Base-by-base conservation (phyloP, 2,797 vertebrate species). In the Dendrocincla tyrannina region DNA sequence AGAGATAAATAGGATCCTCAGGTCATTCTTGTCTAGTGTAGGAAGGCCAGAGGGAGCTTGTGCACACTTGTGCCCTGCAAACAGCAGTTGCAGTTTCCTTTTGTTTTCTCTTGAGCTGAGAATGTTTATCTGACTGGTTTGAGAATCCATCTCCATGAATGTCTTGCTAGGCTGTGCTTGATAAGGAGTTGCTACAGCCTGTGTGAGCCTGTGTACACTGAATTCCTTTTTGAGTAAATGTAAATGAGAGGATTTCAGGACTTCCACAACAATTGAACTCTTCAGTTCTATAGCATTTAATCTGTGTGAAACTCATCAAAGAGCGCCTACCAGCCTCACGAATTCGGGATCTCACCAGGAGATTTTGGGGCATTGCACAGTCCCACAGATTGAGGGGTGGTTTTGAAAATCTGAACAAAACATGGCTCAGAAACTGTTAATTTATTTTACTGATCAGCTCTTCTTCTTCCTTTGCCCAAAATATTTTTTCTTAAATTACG, bases 221-320 rank as follows among this genome's bases (percentile, higher is more conserved):
- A 88, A 86, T 81, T 93, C 85, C 66, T 88, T 72, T 75, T 50
- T 90, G 73, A 91, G 55, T 37, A 73, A 93, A 95, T 86, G 91
- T 86, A 95, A 94, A 91, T 88, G 69, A 90, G 91, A 88, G 77
- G 90, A 93, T 93, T 95, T 86, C 93, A 88, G 46, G 83, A 91
- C 91, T 91, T 93, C 58, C 69, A 86, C 58, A 88, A 90, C 76
- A 94, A 91, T 78, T 84, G 83, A 91, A 68, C 83, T 93, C 83
- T 81, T 62, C 69, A 73, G 62, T 88, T 86, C 89, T 69, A 58
- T 55, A 88, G 89, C 62, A 67, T 80, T 95, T 85, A 85, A 93
- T 72, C 75, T 88, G 52, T 53, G 81, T 56, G 79, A 93, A 95
- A 89, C 30, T 83, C 79, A 83, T 83, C 81, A 92, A 83, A 91